phyloP scores from a whole-genome alignment of 2,888 invertebrate genomes.

The Melieria crassipennis region DNA sequence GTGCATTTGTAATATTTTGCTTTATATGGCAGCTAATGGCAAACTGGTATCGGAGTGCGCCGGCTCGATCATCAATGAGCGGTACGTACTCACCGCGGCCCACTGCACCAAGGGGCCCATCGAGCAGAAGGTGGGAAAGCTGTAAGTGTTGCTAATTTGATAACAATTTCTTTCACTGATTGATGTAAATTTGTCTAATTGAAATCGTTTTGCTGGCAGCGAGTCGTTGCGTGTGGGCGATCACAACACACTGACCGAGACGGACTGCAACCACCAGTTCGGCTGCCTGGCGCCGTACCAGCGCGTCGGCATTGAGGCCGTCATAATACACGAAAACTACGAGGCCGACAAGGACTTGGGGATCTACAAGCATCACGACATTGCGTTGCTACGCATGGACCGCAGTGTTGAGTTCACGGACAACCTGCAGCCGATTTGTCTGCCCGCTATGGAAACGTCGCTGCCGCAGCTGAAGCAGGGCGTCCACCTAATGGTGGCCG shows the following conservation, averaged over 20 bases:
- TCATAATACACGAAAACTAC: slow-evolving; percentile 73
- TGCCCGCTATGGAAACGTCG: slow-evolving; percentile 60
- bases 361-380: slow-evolving; percentile 72
- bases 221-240: slow-evolving; percentile 52
- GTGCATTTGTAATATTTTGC: neutral
- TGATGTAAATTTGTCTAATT: neutral
- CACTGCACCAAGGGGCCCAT: slow-evolving; percentile 69
- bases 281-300: slow-evolving; percentile 67
- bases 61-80: slow-evolving; percentile 47
- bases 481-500: slow-evolving; percentile 66
- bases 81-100: slow-evolving; percentile 71
- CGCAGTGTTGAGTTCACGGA: slow-evolving; percentile 67
- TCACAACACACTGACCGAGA: slow-evolving; percentile 46
- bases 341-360: slow-evolving; percentile 61
- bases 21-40: slow-evolving; percentile 27
- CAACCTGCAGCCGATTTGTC: slow-evolving; percentile 70
- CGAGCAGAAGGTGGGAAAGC: slow-evolving; percentile 64
- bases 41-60: slow-evolving; percentile 39
- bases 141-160: slow-evolving; percentile 64
- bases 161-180: neutral
- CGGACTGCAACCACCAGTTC: slow-evolving; percentile 54
- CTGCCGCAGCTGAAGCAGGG: slow-evolving; percentile 29
- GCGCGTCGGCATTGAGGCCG: slow-evolving; percentile 70
- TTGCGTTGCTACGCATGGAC: slow-evolving; percentile 73
- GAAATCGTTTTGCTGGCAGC: slow-evolving; percentile 36